Evolutionary conservation across 2,888 invertebrate genomes (phyloP).

Genomic region (Caenorhabditis sp.): DNA sequence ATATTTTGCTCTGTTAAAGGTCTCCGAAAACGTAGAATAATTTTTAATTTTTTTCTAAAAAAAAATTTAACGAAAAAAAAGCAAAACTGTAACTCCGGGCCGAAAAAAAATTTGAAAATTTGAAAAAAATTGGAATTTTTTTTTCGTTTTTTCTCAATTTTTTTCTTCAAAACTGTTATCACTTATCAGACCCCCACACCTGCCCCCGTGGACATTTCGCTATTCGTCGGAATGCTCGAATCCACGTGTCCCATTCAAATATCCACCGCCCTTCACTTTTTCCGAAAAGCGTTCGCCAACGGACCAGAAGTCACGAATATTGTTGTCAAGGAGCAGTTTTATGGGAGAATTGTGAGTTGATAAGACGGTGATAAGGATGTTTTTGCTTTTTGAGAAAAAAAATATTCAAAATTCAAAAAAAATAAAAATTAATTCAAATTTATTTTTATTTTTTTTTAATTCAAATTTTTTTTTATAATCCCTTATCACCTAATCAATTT

Average conservation of each 20-base stretch:
- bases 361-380: background rate
- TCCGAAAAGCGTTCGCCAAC: conserved; percentile 56
- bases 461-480: too few relatives aligned
- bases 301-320: conserved; percentile 24
- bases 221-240: conserved; percentile 51
- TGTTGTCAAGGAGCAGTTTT: conserved; percentile 23
- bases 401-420: too few relatives aligned
- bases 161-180: background rate
- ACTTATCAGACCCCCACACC: background rate
- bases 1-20: too few relatives aligned
- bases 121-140: too few relatives aligned
- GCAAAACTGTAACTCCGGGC: too few relatives aligned
- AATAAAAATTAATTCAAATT: too few relatives aligned
- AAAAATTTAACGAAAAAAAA: too few relatives aligned
- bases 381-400: background rate
- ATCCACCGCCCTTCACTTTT: conserved; percentile 59
- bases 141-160: too few relatives aligned
- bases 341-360: conserved; percentile 46
- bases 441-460: too few relatives aligned
- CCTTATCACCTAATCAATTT: background rate
- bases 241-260: conserved; percentile 43
- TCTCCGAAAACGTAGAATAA: too few relatives aligned
- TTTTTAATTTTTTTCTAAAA: too few relatives aligned
- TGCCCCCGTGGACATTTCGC: conserved; percentile 5
- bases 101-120: too few relatives aligned